These are phyloP conservation scores for Pogonognathellus flavescens DNA, from an alignment of 1,140 invertebrate genomes.

Conservation along the genomic window DNA sequence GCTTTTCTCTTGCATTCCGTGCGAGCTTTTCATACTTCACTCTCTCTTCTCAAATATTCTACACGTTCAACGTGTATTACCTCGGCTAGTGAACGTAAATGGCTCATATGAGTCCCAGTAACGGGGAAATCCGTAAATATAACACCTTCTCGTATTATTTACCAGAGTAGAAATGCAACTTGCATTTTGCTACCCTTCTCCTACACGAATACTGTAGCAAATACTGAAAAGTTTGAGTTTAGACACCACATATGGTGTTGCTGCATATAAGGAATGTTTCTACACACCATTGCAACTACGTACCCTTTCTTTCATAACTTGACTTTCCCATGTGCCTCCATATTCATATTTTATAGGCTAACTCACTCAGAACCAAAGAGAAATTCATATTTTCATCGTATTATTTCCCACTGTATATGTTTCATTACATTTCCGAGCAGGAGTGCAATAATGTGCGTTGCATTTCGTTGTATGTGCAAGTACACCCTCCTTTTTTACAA, in stretches of 20 bases:
- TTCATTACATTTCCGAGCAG: background rate
- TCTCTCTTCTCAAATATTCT: background rate
- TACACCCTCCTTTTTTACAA: background rate
- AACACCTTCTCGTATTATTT: too few relatives aligned
- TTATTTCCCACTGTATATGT: background rate
- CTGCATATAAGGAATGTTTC: too few relatives aligned
- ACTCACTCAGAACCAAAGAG: slow-evolving; percentile 4
- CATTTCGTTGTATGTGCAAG: background rate
- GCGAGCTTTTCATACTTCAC: background rate
- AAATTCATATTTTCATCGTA: slow-evolving; percentile 42
- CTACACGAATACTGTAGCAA: background rate
- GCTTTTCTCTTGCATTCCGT: background rate
- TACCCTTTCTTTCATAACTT: slow-evolving; percentile 23
- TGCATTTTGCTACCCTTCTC: background rate
- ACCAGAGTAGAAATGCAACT: background rate
- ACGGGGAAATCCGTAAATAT: too few relatives aligned
- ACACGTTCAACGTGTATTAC: too few relatives aligned
- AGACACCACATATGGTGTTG: slow-evolving; percentile 7
- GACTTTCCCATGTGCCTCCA: slow-evolving; percentile 34
- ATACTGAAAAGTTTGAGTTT: too few relatives aligned
- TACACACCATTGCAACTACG: background rate
- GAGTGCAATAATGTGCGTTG: slow-evolving; percentile 15
- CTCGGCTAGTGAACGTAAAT: too few relatives aligned
- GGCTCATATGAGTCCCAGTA: too few relatives aligned
- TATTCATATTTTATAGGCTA: slow-evolving; percentile 46